Evolutionary conservation across 2,888 invertebrate species (phyloP), one percentile per base, ranked within the genome.

Genomic region (Synanthedon myopaeformis): DNA sequence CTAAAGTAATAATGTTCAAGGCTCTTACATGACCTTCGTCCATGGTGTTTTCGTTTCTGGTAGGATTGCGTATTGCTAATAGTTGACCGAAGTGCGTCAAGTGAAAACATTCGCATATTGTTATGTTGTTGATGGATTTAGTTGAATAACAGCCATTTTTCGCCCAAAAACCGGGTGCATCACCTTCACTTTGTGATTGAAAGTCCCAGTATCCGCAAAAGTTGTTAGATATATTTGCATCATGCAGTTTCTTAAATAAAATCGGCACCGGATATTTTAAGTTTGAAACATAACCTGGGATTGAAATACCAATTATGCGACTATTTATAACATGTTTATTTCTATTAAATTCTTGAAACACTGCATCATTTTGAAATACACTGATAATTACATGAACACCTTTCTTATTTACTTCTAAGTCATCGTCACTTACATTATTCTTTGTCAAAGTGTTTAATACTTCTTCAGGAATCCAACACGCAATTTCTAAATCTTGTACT

Each of bases 161-260:
- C 3, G 88, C 89, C 92, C 92, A 92, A 28, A 71, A 75, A 51
- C 85, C 89, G 51, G 73, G 69, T 51, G 69, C 59, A 52, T 63
- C 58, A 14, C 61, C 63, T 3, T 56, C 52, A 52, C 61, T 59
- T 52, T 66, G 59, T 13, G 67, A 59, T 55, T 78, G 62, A 61
- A 89, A 90, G 62, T 91, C 88, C 91, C 91, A 91, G 65, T 84
- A 91, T 3, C 88, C 87, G 63, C 91, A 91, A 28, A 73, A 71
- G 17, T 69, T 72, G n/a, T 70, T 55, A 12, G 58, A 56, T 52
- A 59, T 52, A 35, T 60, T 58, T 14, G 64, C 41, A 14, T 2
- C 55, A 52, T 65, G 64, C 14, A 73, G 58, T 57, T 76, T 66
- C 59, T 70, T 78, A 60, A 90, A 89, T 52, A 91, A 62, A 12